Base-by-base conservation (phyloP, 2,888 invertebrate genomes). In the Stegana nigrithorax region DNA sequence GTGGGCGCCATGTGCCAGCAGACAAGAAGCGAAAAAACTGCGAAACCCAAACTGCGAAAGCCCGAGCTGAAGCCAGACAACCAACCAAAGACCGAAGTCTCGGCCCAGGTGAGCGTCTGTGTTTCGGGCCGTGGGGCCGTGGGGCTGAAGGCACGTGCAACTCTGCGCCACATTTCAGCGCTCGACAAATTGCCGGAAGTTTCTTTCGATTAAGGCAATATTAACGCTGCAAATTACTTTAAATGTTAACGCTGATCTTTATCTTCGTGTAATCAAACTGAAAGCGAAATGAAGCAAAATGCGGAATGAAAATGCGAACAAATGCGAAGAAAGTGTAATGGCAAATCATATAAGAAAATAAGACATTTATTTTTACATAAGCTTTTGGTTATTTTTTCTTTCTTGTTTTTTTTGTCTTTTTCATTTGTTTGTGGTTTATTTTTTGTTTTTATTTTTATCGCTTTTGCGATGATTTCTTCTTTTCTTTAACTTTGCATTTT, bases 141-240 rank as follows among this genome's bases (percentile, higher is more conserved):
- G n/a, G n/a, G n/a, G n/a, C n/a, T n/a, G n/a, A n/a, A n/a, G n/a
- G n/a, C n/a, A n/a, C n/a, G n/a, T n/a, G n/a, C n/a, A n/a, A n/a
- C n/a, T n/a, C n/a, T n/a, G n/a, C n/a, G n/a, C n/a, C n/a, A n/a
- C n/a, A n/a, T n/a, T n/a, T n/a, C n/a, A n/a, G n/a, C n/a, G n/a
- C n/a, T 67, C 67, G 66, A 66, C 65, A 73, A 78, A 78, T 76
- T 74, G 78, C 76, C 78, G 76, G 78, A 76, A 76, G 76, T 76
- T 73, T 76, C 64, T 64, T 70, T 72, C 76, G 76, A 76, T 76
- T 76, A 73, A 76, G 68, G 78, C 69, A 65, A 71, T 71, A 76
- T 78, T 76, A 78, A 78, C 77, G 78, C 72, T 75, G 74, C 76
- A 74, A 75, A 75, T 78, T 75, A 78, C 71, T 75, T 73, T 67